phyloP scores from a whole-genome alignment of 2,888 invertebrate species.

The Pristionchus fissidentatus region DNA sequence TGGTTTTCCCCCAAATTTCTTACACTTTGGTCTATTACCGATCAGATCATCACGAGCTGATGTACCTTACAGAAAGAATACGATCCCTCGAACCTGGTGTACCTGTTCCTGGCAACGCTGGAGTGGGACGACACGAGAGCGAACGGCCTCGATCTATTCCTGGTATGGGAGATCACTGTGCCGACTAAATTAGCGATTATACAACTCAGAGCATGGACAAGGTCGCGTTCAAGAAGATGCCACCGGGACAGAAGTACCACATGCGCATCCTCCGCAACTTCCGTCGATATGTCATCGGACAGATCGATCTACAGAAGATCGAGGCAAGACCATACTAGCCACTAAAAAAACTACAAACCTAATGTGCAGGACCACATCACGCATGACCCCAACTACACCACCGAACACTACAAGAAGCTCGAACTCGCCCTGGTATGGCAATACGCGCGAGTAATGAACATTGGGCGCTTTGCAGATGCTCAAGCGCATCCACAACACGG shows the following conservation, averaged over 20 bases:
- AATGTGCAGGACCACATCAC: conserved; percentile 2
- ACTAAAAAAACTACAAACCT: background rate
- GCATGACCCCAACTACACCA: conserved; percentile 20
- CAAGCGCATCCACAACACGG: conserved; percentile 36
- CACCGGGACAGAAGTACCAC: conserved; percentile 31
- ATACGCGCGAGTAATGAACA: background rate
- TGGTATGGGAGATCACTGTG: background rate
- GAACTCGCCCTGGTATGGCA: background rate
- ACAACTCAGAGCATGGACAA: conserved; percentile 27
- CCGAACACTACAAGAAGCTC: conserved; percentile 1
- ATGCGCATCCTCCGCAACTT: conserved; percentile 30
- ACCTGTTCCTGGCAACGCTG: conserved; percentile 17
- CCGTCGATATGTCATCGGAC: conserved; percentile 13
- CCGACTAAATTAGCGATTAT: background rate
- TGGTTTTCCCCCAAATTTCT: too few species aligned
- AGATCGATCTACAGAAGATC: conserved; percentile 27
- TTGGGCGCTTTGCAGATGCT: background rate
- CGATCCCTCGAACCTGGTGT: conserved; percentile 26
- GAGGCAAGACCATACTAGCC: background rate
- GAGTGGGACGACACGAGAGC: conserved; percentile 18
- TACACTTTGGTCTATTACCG: background rate
- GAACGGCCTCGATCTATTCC: conserved; percentile 27
- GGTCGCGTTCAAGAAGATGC: conserved; percentile 24
- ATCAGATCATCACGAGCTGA: background rate
- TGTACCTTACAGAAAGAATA: conserved; percentile 4